Conservation (phyloP, 2,113 vertebrate species). For the Tor tambroides region DNA sequence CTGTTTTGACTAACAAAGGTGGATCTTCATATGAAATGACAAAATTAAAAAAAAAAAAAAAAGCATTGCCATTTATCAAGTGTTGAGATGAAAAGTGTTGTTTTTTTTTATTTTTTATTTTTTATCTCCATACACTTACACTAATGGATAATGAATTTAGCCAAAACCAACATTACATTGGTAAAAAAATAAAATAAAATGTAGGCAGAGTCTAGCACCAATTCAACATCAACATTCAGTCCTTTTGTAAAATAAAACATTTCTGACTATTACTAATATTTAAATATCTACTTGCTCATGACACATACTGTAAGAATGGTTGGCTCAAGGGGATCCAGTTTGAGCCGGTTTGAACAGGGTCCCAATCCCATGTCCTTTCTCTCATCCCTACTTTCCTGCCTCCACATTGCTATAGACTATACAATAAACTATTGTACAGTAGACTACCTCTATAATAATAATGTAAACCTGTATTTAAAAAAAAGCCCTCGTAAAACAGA, state of each 20-base stretch:
- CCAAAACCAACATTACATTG: no score
- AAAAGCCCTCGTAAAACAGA: background rate
- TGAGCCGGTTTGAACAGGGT: background rate
- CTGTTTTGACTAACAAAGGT: background rate
- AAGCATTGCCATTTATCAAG: no score
- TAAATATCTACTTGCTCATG: background rate
- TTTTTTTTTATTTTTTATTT: no score
- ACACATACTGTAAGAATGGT: background rate
- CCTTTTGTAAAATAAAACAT: background rate
- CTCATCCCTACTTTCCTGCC: background rate
- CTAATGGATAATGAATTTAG: no score
- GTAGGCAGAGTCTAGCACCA: no score
- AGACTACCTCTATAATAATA: background rate
- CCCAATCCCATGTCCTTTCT: background rate
- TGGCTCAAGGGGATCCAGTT: background rate
- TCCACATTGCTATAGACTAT: background rate
- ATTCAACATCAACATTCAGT: background rate
- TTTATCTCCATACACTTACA: no score
- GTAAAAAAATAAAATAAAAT: no score
- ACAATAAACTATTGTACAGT: background rate
- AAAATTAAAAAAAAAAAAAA: no score
- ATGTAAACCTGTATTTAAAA: no score
- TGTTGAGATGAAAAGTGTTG: no score
- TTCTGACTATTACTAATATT: background rate
- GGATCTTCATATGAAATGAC: no score